Percentiles rank a stretch among this genome's conserved stretches.
Conservation (phyloP, 2,888 invertebrate species). For the Cyrtodaria siliqua region DNA sequence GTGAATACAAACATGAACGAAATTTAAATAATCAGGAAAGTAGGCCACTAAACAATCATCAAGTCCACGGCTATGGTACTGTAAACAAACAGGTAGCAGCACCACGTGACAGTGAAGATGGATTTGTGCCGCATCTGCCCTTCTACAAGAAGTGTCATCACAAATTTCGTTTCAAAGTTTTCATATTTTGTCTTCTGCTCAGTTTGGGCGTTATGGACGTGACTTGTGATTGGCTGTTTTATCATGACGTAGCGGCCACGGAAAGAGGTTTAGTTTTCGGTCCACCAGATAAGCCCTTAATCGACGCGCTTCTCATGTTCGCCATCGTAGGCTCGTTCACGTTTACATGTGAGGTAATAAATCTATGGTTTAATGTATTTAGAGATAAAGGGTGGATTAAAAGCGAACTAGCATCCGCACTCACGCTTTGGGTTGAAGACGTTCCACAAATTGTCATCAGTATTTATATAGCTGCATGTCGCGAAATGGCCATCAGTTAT, state of each 20-base stretch:
- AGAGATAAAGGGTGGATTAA: slow-evolving; percentile 57
- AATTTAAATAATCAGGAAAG: too few relatives aligned
- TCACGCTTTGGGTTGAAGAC: slow-evolving; percentile 70
- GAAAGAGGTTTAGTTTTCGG: slow-evolving; percentile 76
- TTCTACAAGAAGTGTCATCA: slow-evolving; percentile 27
- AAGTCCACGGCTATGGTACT: too few relatives aligned
- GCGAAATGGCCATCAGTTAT: slow-evolving; percentile 74
- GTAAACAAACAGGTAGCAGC: too few relatives aligned
- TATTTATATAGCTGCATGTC: slow-evolving; percentile 68
- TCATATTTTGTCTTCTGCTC: slow-evolving; percentile 52
- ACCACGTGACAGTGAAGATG: too few relatives aligned
- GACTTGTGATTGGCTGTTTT: slow-evolving; percentile 76
- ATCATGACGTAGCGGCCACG: slow-evolving; percentile 58
- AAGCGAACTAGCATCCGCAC: slow-evolving; percentile 60
- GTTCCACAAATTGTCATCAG: slow-evolving; percentile 69
- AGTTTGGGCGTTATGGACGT: slow-evolving; percentile 63
- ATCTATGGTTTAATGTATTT: slow-evolving; percentile 60
- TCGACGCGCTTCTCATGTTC: slow-evolving; percentile 64
- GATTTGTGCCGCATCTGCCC: too few relatives aligned
- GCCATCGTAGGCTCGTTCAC: slow-evolving; percentile 67
- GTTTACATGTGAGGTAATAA: slow-evolving; percentile 58
- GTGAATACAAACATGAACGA: too few relatives aligned
- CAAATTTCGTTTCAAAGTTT: slow-evolving; percentile 47
- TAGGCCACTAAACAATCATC: too few relatives aligned
- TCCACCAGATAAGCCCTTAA: slow-evolving; percentile 44